Conservation (phyloP, 2,888 invertebrate species). For the Drosophila infuscata region DNA sequence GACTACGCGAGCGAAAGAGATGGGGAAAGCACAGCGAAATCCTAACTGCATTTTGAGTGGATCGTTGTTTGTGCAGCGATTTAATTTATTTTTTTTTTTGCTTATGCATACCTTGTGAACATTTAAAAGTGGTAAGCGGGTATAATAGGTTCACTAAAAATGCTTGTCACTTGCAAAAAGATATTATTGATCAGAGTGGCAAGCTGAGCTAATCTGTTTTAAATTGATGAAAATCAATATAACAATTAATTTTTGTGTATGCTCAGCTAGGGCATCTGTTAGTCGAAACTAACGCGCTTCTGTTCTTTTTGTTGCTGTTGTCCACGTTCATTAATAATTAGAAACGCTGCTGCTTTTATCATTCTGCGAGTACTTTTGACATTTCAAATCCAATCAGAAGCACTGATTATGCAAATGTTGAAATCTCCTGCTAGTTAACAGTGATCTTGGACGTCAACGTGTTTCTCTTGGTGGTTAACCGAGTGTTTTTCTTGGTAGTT, state of each 20-base stretch:
- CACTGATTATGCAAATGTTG: constrained; percentile 32
- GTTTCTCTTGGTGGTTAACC: background rate
- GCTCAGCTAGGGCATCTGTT: background rate
- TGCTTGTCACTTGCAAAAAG: background rate
- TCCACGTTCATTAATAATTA: constrained; percentile 69
- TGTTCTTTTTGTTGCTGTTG: constrained; percentile 17
- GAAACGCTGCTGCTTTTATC: constrained; percentile 46
- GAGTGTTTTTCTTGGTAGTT: background rate
- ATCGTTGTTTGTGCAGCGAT: constrained; percentile 13
- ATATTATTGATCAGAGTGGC: background rate
- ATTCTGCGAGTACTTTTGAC: constrained; percentile 58
- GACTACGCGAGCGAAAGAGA: constrained; percentile 5
- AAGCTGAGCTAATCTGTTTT: background rate
- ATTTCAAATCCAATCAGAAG: constrained; percentile 48
- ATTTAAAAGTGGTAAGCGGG: background rate
- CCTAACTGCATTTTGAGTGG: constrained; percentile 28
- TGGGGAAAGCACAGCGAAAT: constrained; percentile 1
- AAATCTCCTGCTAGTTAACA: constrained; percentile 4
- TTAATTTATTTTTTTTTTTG: constrained; percentile 11
- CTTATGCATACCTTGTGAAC: background rate
- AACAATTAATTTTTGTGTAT: background rate
- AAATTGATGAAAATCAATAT: background rate
- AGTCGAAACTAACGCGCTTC: background rate
- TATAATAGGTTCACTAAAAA: background rate
- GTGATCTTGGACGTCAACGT: background rate